Percentiles rank a stretch among this genome's conserved stretches.
Conservation (phyloP, 2,888 invertebrate species). For the Lasius platythorax region DNA sequence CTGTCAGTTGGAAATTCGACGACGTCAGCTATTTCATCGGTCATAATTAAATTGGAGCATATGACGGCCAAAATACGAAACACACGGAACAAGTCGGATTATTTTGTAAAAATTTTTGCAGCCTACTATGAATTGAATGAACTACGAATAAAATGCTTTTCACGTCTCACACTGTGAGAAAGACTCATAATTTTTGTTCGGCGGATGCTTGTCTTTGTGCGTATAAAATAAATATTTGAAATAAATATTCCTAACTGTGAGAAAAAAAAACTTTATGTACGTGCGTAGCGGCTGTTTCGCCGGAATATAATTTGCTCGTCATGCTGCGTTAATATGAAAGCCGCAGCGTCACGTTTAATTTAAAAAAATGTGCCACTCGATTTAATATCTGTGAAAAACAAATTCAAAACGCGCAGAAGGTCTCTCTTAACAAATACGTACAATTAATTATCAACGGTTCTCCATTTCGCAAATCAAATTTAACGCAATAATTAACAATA, state of each 20-base stretch:
- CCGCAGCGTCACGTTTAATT: constrained; percentile 5
- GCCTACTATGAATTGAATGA: neutral
- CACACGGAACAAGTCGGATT: neutral
- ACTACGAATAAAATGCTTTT: constrained; percentile 18
- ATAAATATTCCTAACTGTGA: constrained; percentile 30
- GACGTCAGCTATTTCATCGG: constrained; percentile 25
- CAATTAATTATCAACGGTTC: neutral
- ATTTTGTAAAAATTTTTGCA: constrained; percentile 17
- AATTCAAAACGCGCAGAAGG: neutral
- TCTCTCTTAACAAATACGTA: neutral
- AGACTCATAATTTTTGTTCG: constrained; percentile 33
- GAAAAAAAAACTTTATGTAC: neutral
- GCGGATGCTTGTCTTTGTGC: constrained; percentile 12
- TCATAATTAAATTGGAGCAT: constrained; percentile 39
- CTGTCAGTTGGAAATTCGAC: constrained; percentile 43
- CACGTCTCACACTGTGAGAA: neutral
- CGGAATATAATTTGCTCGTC: constrained; percentile 15
- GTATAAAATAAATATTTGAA: constrained; percentile 44
- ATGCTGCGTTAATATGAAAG: constrained; percentile 17
- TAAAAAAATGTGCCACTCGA: neutral
- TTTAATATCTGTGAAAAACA: constrained; percentile 31
- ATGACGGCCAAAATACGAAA: neutral
- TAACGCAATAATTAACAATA: neutral
- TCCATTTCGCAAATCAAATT: neutral
- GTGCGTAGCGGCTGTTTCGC: neutral